These are phyloP conservation scores for Aelia acuminata DNA, from an alignment of 2,888 invertebrate genomes.

Conservation along the genomic window DNA sequence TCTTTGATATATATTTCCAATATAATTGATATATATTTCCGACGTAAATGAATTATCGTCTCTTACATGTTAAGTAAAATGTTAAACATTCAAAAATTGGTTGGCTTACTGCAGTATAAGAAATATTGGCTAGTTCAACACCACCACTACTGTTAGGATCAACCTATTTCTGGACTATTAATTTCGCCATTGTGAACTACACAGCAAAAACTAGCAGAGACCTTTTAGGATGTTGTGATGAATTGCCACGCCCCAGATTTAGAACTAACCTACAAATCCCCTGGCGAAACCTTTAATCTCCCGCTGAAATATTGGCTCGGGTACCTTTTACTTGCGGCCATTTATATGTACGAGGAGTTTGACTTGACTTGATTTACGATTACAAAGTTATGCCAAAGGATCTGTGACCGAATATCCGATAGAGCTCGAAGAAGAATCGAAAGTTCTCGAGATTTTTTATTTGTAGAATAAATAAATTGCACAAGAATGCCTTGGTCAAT, in stretches of 20 bases:
- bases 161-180: neutral
- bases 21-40: too few species aligned
- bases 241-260: neutral
- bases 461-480: neutral
- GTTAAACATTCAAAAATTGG: too few species aligned
- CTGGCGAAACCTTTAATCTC: slow-evolving; percentile 4
- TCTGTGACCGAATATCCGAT: neutral
- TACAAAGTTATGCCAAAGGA: neutral
- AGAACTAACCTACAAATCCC: slow-evolving; percentile 1
- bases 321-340: neutral
- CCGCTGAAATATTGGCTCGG: neutral
- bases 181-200: neutral
- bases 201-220: neutral
- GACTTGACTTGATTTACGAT: slow-evolving; percentile 11
- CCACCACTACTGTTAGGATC: neutral
- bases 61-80: too few species aligned
- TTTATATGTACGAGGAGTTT: slow-evolving; percentile 8
- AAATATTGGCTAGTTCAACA: neutral
- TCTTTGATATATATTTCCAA: too few species aligned
- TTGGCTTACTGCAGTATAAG: too few species aligned
- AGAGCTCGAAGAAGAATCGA: neutral
- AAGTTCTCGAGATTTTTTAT: neutral
- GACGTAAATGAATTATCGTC: too few species aligned
- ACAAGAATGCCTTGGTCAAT: too few species aligned
- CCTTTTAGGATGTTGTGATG: neutral